Percentiles rank a stretch among this genome's conserved stretches.
Evolutionary conservation across 2,888 invertebrate species (phyloP).

Genomic region (Corythucha ciliata): DNA sequence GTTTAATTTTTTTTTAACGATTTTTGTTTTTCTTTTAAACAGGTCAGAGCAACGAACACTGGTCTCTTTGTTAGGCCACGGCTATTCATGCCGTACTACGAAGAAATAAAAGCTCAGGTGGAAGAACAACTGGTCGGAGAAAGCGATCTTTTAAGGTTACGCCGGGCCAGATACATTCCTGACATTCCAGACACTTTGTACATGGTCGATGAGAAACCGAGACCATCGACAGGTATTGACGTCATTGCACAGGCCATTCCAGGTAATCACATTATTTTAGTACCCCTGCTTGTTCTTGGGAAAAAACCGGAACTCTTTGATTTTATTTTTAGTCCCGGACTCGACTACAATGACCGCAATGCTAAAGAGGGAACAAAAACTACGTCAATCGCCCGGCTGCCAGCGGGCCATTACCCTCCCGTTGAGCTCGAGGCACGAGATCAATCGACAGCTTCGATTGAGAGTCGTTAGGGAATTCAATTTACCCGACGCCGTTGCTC

Average conservation of each 20-base stretch:
- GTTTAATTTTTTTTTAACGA: too few species aligned
- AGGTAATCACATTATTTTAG: constrained; percentile 37
- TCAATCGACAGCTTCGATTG: constrained; percentile 63
- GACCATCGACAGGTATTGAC: constrained; percentile 47
- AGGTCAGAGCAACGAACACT: constrained; percentile 20
- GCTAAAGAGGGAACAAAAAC: constrained; percentile 75
- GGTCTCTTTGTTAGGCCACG: constrained; percentile 67
- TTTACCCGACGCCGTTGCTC: constrained; percentile 78
- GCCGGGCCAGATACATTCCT: constrained; percentile 61
- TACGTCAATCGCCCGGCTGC: constrained; percentile 68
- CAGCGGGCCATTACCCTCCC: constrained; percentile 66
- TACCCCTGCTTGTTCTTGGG: constrained; percentile 9
- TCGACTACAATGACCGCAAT: constrained; percentile 65
- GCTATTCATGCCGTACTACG: constrained; percentile 88
- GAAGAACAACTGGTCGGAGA: constrained; percentile 77
- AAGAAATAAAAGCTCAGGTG: constrained; percentile 79
- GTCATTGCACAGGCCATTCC: constrained; percentile 57
- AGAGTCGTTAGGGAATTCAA: constrained; percentile 90
- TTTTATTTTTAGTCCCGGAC: constrained; percentile 54
- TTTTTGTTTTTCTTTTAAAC: neutral
- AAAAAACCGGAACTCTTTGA: too few species aligned
- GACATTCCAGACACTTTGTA: constrained; percentile 90
- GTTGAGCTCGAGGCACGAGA: constrained; percentile 65
- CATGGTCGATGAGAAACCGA: constrained; percentile 62
- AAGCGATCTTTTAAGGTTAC: constrained; percentile 55